Base-by-base conservation (phyloP, 2,888 invertebrate genomes). In the Melipona beecheii region DNA sequence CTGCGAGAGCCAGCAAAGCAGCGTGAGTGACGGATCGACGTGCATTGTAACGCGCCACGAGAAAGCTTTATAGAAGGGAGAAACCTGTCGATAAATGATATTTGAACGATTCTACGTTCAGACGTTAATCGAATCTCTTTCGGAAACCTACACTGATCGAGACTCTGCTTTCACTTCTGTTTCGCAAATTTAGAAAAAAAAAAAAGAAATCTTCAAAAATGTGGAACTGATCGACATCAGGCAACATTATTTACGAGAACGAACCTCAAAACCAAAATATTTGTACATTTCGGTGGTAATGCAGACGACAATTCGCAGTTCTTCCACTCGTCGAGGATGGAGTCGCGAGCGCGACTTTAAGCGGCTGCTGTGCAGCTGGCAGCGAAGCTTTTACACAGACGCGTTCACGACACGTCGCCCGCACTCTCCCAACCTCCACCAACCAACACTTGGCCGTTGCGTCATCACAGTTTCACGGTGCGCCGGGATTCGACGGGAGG, bases 391-490 rank as follows among this genome's bases (percentile, higher is more conserved):
- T 87, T 80, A 86, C 85, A 86, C 86, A 87, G 78, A 84, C 87
- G 83, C 86, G 83, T 86, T 89, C 86, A 86, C 88, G 90, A 90
- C 87, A 87, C 86, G 86, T 91, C 86, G 87, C 81, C 81, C 87
- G 87, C 78, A 84, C 86, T 83, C 86, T 83, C 76, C 70, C 84
- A 89, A 88, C 86, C 81, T 87, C 88, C 85, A 84, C 89, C 89
- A 85, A 84, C 89, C 89, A 85, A 87, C 90, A 89, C 90, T 87
- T 80, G n/a, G 84, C 75, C 86, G 86, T 92, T 92, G 88, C 91
- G 89, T 92, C 92, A 92, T 91, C 92, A 87, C 81, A 84, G 88
- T 91, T 90, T 91, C 88, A 90, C 89, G 86, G 87, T 89, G 86
- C 84, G 88, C 81, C 77, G 86, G 88, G 90, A 92, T 92, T 91